Percentiles rank a stretch among this genome's conserved stretches.
phyloP scores from a whole-genome alignment of 2,888 invertebrate species.

The Myopa tessellatipennis region DNA sequence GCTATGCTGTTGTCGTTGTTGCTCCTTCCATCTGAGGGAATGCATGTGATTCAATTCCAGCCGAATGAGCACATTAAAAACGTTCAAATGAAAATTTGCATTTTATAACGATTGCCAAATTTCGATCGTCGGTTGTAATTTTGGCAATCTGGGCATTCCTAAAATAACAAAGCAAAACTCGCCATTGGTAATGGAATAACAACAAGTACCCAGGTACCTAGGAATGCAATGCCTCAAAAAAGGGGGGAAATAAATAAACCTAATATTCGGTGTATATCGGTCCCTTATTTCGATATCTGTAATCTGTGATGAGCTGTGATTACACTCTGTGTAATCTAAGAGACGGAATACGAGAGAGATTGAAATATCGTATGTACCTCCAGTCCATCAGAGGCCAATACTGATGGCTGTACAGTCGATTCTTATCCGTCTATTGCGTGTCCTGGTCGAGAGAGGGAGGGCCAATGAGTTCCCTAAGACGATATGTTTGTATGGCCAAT shows the following conservation, averaged over 20 bases:
- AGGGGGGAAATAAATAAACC: slow-evolving; percentile 38
- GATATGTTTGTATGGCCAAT: too few relatives aligned
- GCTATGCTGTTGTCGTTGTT: not conserved
- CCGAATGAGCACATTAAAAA: slow-evolving; percentile 31
- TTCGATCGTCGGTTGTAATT: slow-evolving; percentile 23
- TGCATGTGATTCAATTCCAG: slow-evolving; percentile 21
- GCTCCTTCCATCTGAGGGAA: not conserved
- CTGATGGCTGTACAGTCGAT: too few relatives aligned
- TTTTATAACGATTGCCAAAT: slow-evolving; percentile 31
- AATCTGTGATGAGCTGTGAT: not conserved
- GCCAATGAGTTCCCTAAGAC: too few relatives aligned
- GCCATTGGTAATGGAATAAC: not conserved
- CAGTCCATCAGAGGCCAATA: too few relatives aligned
- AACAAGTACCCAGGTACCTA: not conserved
- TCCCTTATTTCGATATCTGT: slow-evolving; percentile 39
- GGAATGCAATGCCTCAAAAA: not conserved
- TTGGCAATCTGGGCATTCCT: slow-evolving; percentile 5
- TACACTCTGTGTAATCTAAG: too few relatives aligned
- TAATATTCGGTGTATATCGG: not conserved
- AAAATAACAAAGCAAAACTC: not conserved
- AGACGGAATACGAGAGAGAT: too few relatives aligned
- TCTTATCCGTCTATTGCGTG: too few relatives aligned
- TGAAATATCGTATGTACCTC: too few relatives aligned
- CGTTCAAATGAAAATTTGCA: slow-evolving; percentile 35
- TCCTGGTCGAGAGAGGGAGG: too few relatives aligned